These are phyloP conservation scores for Sarcophaga variegata DNA, from an alignment of 2,888 invertebrate genomes.

Conservation along the genomic window DNA sequence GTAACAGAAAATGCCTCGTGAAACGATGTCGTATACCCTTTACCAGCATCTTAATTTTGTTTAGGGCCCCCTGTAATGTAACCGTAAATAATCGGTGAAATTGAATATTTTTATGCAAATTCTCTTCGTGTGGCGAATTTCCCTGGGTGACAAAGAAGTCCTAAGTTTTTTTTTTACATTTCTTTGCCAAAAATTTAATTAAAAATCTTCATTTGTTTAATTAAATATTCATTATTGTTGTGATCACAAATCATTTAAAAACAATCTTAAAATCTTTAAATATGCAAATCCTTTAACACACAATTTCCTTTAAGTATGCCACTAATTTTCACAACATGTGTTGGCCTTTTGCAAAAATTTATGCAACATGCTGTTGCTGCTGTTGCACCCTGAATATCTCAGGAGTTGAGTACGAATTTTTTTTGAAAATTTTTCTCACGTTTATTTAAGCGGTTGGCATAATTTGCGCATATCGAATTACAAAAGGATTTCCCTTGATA, in stretches of 20 bases:
- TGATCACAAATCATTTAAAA: constrained; percentile 60
- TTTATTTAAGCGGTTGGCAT: constrained; percentile 61
- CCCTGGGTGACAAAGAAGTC: not conserved
- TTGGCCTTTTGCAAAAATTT: constrained; percentile 26
- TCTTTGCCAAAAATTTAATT: constrained; percentile 51
- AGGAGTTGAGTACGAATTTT: not conserved
- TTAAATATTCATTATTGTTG: constrained; percentile 68
- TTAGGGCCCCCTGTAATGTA: no score
- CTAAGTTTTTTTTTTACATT: no score
- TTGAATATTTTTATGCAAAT: not conserved
- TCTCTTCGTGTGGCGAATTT: not conserved
- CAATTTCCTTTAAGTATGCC: constrained; percentile 35
- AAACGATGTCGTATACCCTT: no score
- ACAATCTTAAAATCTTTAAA: constrained; percentile 52
- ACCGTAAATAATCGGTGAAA: no score
- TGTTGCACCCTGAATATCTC: not conserved
- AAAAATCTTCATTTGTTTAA: constrained; percentile 46
- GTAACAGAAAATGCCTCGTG: no score
- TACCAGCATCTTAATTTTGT: no score
- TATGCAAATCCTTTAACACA: constrained; percentile 58
- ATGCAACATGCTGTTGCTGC: constrained; percentile 17
- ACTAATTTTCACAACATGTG: constrained; percentile 60
- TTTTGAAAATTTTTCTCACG: constrained; percentile 66
- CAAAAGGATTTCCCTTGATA: constrained; percentile 40
- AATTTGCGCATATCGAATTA: constrained; percentile 68